Base-by-base conservation (phyloP, 1,140 invertebrate genomes). In the Pseudomyrmex gracilis region DNA sequence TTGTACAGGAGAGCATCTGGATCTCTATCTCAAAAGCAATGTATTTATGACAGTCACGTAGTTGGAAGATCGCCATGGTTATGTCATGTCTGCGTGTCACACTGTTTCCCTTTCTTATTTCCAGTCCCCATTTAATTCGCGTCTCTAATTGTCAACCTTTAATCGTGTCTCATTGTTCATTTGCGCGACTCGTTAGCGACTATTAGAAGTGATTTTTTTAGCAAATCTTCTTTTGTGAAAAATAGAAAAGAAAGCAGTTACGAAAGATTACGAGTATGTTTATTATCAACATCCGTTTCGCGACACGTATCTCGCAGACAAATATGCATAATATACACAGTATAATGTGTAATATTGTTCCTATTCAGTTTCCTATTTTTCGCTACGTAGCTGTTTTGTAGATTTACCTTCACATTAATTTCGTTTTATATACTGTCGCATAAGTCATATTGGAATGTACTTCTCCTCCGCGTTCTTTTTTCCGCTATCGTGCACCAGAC, bases 1-100 rank as follows among this genome's bases (percentile, higher is more conserved):
- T 67, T 58, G 63, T 53, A 68, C 17, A 22, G 34, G 5, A 34
- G 17, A 24, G 24, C 24, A 45, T 13, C 17, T 51, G 34, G 3
- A 45, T 67, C 5, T 47, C 5, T 47, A 20, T 70, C 20, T 2
- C 4, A 51, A 82, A 80, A 67, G 34, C n/a, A 85, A 68, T 17
- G 55, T 2, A 47, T 73, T 80, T 85, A 70, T 64, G 49, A 20
- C 9, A 86, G 43, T 86, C 61, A 85, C 47, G 17, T 80, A 70
- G 68, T 88, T 83, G 76, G 64, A 85, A 76, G 71, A 85, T 87
- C 64, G 83, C 70, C 82, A 84, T 22, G 51, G 43, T 15, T 22
- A 55, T 85, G 80, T 68, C 47, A 71, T 20, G 20, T 34, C 34
- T 34, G 34, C 17, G 43, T 83, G 80, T 68, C 47, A 71, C n/a